These are phyloP conservation scores for Lacerta bilineata DNA, from an alignment of 2,797 vertebrate species.

Conservation along the genomic window DNA sequence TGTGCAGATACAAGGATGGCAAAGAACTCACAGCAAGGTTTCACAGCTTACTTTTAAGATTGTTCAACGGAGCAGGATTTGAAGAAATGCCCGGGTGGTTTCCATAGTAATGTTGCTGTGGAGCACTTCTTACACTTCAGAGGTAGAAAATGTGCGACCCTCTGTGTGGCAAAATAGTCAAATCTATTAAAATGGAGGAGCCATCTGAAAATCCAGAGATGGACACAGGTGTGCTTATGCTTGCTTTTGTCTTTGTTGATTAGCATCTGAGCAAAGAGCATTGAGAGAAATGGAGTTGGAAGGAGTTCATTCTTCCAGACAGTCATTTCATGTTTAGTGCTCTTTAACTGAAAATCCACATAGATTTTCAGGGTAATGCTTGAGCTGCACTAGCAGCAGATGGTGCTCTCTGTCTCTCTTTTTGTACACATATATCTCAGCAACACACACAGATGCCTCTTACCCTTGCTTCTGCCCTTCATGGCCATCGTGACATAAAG, in stretches of 20 bases:
- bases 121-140: conserved; percentile 23
- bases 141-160: conserved; percentile 23
- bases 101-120: conserved; percentile 64
- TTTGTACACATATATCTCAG: neutral
- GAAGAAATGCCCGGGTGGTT: conserved; percentile 59
- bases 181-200: neutral
- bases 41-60: neutral
- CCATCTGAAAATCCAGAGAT: conserved; percentile 32
- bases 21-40: conserved; percentile 34
- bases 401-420: neutral
- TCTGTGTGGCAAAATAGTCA: conserved; percentile 43
- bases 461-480: neutral
- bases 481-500: neutral
- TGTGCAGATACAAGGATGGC: neutral
- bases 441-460: neutral
- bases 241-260: conserved; percentile 5
- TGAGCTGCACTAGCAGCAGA: conserved; percentile 21
- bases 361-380: neutral
- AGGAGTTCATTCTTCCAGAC: neutral
- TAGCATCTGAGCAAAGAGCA: conserved; percentile 1
- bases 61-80: conserved; percentile 29
- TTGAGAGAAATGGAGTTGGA: neutral
- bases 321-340: conserved; percentile 35
- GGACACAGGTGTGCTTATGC: neutral
- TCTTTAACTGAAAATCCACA: conserved; percentile 9